Conservation (phyloP, 1,140 invertebrate species). For the Atta texana region DNA sequence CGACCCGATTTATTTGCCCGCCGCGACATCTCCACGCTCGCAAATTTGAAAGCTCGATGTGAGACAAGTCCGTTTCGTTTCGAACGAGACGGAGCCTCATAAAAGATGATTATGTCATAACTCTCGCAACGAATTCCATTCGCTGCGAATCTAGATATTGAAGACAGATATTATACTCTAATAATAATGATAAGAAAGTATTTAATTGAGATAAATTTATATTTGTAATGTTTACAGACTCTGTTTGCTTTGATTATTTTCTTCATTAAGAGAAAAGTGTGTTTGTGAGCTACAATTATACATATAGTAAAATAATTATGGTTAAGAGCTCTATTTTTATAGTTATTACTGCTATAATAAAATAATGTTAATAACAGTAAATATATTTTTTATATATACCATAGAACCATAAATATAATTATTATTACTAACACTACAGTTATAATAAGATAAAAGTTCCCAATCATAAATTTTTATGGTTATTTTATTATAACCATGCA, state of each 20-base stretch:
- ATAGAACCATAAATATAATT: too few species aligned
- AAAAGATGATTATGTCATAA: background rate
- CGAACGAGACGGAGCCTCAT: background rate
- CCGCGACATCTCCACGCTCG: constrained; percentile 5
- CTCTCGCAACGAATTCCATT: background rate
- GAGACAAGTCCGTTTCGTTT: constrained; percentile 7
- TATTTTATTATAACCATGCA: too few species aligned
- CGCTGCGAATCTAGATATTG: background rate
- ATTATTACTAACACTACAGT: too few species aligned
- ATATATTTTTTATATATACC: too few species aligned
- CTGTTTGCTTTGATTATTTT: background rate
- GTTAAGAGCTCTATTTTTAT: too few species aligned
- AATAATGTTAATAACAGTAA: too few species aligned
- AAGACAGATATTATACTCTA: background rate
- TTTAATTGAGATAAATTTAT: background rate
- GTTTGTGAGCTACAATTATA: too few species aligned
- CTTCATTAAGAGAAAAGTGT: background rate
- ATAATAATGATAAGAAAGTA: background rate
- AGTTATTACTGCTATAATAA: too few species aligned
- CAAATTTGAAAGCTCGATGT: constrained; percentile 6
- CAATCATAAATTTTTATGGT: too few species aligned
- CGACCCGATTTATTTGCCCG: constrained; percentile 74
- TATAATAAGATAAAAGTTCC: too few species aligned
- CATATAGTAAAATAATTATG: too few species aligned
- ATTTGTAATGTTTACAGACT: background rate